Evolutionary conservation across 1,140 invertebrate genomes (phyloP).

Genomic region (Drosophila equinoxialis): DNA sequence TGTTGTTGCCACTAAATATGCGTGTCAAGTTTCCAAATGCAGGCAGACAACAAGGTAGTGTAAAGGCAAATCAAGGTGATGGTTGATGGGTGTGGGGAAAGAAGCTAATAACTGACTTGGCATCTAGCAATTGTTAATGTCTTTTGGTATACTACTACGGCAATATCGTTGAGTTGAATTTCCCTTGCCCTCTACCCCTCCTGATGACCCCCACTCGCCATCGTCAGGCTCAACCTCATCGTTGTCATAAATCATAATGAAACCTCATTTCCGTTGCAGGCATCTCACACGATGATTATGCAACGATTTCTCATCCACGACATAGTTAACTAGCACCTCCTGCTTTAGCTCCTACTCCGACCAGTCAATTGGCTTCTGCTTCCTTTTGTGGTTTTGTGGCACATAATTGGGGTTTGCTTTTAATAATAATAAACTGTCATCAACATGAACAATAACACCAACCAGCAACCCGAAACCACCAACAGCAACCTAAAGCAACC

Average conservation of each 20-base stretch:
- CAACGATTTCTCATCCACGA: slow-evolving; percentile 7
- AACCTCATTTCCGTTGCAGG: slow-evolving; percentile 79
- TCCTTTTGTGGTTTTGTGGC: slow-evolving; percentile 18
- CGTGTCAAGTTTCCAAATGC: slow-evolving; percentile 70
- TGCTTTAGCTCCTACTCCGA: not conserved
- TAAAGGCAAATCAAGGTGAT: not conserved
- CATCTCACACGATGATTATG: slow-evolving; percentile 57
- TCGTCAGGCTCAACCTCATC: slow-evolving; percentile 22
- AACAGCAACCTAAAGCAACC: too few species aligned
- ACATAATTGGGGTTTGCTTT: slow-evolving; percentile 71
- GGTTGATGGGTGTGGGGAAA: not conserved
- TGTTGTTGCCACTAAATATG: slow-evolving; percentile 77
- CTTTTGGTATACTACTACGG: slow-evolving; percentile 36
- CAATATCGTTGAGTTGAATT: slow-evolving; percentile 11
- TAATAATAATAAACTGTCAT: slow-evolving; percentile 79
- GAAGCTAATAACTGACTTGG: slow-evolving; percentile 40
- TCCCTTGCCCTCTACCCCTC: not conserved
- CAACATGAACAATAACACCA: slow-evolving; percentile 39
- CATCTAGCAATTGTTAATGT: slow-evolving; percentile 62
- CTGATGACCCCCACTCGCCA: not conserved
- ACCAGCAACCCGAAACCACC: slow-evolving; percentile 22
- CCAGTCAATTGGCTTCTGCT: not conserved
- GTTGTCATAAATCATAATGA: slow-evolving; percentile 69
- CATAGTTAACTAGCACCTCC: not conserved
- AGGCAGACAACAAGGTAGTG: not conserved